Conservation (phyloP, 2,888 invertebrate genomes). For the Clanis bilineata region DNA sequence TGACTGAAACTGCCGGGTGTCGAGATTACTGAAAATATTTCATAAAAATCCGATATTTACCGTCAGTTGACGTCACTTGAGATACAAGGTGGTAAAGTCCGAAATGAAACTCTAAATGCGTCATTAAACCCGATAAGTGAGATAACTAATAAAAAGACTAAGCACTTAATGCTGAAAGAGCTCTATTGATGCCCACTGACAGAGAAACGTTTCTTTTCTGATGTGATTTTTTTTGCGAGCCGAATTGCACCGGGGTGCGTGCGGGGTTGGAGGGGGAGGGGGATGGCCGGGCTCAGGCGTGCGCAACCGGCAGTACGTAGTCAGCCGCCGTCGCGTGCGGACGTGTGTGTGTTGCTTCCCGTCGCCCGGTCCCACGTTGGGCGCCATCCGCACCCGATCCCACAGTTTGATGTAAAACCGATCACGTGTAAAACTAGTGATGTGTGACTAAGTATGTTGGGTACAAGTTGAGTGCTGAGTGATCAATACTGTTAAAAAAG, state of each 20-base stretch:
- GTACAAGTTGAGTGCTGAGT: slow-evolving; percentile 22
- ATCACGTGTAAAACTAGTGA: slow-evolving; percentile 26
- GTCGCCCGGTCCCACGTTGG: slow-evolving; percentile 53
- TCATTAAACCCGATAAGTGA: slow-evolving; percentile 59
- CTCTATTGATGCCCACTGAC: slow-evolving; percentile 69
- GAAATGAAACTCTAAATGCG: slow-evolving; percentile 57
- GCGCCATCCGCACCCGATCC: slow-evolving; percentile 57
- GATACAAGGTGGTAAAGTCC: slow-evolving; percentile 15
- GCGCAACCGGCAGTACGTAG: slow-evolving; percentile 73
- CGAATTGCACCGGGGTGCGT: slow-evolving; percentile 60
- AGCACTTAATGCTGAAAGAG: slow-evolving; percentile 61
- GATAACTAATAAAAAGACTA: slow-evolving; percentile 64
- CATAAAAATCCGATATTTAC: not conserved
- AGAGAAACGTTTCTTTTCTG: slow-evolving; percentile 71
- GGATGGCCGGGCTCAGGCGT: slow-evolving; percentile 72
- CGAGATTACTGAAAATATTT: not conserved
- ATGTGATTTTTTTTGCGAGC: slow-evolving; percentile 70
- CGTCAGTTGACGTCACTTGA: not conserved
- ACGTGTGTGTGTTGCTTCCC: slow-evolving; percentile 37
- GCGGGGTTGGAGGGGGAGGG: slow-evolving; percentile 45
- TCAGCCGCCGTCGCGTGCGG: slow-evolving; percentile 48
- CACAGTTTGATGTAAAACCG: slow-evolving; percentile 35
- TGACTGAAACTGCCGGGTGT: too few relatives aligned
- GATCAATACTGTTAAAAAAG: slow-evolving; percentile 28
- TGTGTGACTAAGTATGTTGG: slow-evolving; percentile 15